Evolutionary conservation across 2,888 invertebrate species (phyloP).

Genomic region (Watsonalla cultraria): DNA sequence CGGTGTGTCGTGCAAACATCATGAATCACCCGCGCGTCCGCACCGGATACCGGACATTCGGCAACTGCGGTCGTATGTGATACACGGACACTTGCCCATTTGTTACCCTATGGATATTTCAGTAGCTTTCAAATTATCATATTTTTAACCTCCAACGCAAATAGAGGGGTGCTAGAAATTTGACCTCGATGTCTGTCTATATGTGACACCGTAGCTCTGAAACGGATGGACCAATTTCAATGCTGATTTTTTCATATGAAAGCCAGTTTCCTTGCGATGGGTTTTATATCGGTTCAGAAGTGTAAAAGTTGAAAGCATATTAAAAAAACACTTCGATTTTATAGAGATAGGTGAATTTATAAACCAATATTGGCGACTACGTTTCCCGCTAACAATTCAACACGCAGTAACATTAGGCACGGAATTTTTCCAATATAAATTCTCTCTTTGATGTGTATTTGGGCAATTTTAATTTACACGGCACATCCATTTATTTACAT

Average conservation of each 20-base stretch:
- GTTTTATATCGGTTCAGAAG: too few relatives aligned
- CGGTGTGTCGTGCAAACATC: conserved; percentile 24
- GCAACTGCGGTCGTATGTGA: conserved; percentile 7
- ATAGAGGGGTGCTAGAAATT: too few relatives aligned
- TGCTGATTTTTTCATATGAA: too few relatives aligned
- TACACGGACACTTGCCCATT: not conserved
- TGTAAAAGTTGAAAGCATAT: too few relatives aligned
- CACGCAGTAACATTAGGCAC: conserved; percentile 19
- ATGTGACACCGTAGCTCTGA: too few relatives aligned
- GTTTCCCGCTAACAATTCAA: not conserved
- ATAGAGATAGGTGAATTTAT: not conserved
- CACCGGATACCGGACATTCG: conserved; percentile 9
- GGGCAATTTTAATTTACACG: not conserved
- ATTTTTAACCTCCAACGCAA: too few relatives aligned
- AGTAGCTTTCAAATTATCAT: too few relatives aligned
- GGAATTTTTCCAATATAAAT: conserved; percentile 19
- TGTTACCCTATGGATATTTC: not conserved
- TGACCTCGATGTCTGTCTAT: too few relatives aligned
- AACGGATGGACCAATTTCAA: too few relatives aligned
- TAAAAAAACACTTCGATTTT: too few relatives aligned
- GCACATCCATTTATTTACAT: not conserved
- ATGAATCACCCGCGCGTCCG: conserved; percentile 34
- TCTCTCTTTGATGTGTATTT: conserved; percentile 9
- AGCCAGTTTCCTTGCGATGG: too few relatives aligned
- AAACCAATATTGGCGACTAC: not conserved